These are phyloP conservation scores for Mormyrus hasselquistii DNA, from an alignment of 2,797 vertebrate genomes.

Conservation along the genomic window DNA sequence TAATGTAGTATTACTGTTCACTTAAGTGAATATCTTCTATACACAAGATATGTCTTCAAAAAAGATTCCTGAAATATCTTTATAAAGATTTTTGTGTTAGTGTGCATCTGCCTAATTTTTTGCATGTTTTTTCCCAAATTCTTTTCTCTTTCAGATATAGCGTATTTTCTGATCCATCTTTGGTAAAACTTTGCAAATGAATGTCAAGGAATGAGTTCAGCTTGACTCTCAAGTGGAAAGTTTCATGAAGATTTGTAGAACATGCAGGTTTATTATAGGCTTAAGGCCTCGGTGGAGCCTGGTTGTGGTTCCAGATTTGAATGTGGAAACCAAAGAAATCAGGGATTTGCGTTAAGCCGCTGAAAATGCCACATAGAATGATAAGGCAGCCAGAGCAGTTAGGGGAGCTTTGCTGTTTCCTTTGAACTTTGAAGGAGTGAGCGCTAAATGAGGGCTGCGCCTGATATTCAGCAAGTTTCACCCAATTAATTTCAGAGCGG, in stretches of 20 bases:
- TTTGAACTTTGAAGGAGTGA: slow-evolving; percentile 17
- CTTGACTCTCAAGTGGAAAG: not conserved
- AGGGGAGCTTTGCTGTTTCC: not conserved
- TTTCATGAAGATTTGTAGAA: not conserved
- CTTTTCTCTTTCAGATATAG: not conserved
- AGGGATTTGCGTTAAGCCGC: not conserved
- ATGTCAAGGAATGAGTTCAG: not conserved
- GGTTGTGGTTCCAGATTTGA: not conserved
- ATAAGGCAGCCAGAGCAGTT: not conserved
- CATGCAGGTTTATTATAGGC: not conserved
- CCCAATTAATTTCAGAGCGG: slow-evolving; percentile 52
- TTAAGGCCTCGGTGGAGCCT: not conserved
- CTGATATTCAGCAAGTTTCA: slow-evolving; percentile 42
- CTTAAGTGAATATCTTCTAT: not conserved
- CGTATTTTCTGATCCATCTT: not conserved
- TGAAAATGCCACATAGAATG: not conserved
- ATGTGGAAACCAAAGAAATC: not conserved
- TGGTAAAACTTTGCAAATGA: not conserved
- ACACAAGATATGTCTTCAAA: not conserved
- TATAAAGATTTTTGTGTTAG: not conserved
- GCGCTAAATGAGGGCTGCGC: slow-evolving; percentile 9
- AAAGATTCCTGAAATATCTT: not conserved
- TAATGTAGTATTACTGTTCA: not conserved
- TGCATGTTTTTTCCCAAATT: not conserved
- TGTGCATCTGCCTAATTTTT: not conserved